These are phyloP conservation scores for Tachycineta bicolor DNA, from an alignment of 2,113 vertebrate species.

Conservation along the genomic window DNA sequence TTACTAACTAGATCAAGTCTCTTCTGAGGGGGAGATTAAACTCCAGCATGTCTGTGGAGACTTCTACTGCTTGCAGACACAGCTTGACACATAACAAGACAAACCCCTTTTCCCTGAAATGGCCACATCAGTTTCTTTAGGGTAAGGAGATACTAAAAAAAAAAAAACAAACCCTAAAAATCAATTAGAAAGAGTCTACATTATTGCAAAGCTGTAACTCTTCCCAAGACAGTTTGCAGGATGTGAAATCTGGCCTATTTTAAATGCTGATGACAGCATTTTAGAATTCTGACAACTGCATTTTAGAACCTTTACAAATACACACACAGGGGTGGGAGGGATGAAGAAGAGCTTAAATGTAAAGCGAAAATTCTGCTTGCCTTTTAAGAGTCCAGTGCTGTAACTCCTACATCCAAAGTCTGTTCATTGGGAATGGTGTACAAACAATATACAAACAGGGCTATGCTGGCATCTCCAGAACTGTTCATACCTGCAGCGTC, in stretches of 20 bases:
- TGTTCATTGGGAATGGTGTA: background rate
- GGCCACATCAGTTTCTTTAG: background rate
- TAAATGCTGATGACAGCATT: slow-evolving; percentile 8
- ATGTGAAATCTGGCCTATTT: slow-evolving; percentile 53
- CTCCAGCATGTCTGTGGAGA: background rate
- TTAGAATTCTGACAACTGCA: background rate
- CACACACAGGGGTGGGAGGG: accelerated
- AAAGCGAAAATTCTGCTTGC: background rate
- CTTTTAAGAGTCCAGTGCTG: background rate
- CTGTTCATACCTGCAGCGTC: background rate
- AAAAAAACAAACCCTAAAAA: background rate
- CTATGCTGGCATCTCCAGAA: background rate
- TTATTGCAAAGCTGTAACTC: background rate
- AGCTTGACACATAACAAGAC: background rate
- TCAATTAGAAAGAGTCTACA: background rate
- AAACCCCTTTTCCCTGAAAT: background rate
- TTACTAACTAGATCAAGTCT: background rate
- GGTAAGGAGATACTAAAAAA: background rate
- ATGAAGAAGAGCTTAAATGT: background rate
- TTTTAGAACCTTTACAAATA: background rate
- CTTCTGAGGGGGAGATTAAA: background rate
- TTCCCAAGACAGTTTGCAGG: background rate
- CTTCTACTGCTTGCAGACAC: background rate
- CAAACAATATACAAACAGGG: too few species aligned
- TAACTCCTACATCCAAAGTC: background rate